Evolutionary conservation across 2,797 vertebrate genomes (phyloP).

Genomic region (Glossophaga mutica): DNA sequence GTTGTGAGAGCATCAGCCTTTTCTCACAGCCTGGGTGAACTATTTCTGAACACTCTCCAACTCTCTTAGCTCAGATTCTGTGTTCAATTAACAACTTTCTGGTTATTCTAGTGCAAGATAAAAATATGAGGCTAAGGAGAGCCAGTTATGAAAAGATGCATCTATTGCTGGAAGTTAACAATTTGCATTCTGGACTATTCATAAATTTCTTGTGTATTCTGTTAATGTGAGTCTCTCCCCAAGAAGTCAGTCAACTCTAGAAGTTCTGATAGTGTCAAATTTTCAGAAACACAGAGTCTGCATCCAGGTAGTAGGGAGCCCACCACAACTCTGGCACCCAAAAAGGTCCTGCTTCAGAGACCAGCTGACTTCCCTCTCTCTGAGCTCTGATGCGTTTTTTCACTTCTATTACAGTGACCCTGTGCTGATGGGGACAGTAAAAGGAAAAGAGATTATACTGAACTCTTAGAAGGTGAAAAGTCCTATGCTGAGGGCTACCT

Average conservation of each 20-base stretch:
- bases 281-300: background rate
- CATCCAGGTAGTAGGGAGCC: background rate
- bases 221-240: background rate
- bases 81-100: background rate
- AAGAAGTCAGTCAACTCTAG: background rate
- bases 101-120: background rate
- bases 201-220: background rate
- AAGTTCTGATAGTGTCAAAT: background rate
- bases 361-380: background rate
- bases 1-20: background rate
- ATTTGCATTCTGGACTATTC: background rate
- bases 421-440: background rate
- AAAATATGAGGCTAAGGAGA: background rate
- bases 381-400: background rate
- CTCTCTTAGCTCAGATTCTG: background rate
- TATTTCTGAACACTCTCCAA: background rate
- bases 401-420: background rate
- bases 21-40: background rate
- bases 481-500: background rate
- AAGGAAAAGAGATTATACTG: background rate
- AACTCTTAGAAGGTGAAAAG: background rate
- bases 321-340: background rate
- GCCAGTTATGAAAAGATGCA: background rate
- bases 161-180: background rate
- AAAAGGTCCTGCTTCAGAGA: background rate